A percentile compares a stretch with the other conserved stretches of the same genome.
Conservation (phyloP, 2,888 invertebrate genomes). For the Spisula subtruncata region DNA sequence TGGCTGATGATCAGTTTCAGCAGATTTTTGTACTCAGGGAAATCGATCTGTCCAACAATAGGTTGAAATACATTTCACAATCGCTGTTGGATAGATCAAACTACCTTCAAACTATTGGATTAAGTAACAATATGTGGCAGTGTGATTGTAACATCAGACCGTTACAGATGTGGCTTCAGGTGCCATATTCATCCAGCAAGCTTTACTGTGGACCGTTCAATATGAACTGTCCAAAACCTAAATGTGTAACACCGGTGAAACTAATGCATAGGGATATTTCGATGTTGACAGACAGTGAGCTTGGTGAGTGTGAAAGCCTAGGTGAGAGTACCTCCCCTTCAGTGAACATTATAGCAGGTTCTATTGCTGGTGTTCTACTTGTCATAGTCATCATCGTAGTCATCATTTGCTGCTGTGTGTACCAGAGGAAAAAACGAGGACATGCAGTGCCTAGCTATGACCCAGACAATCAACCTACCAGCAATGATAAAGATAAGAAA, state of each 20-base stretch:
- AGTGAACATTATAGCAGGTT: slow-evolving; percentile 59
- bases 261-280: slow-evolving; percentile 66
- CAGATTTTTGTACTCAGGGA: slow-evolving; percentile 69
- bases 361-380: slow-evolving; percentile 63
- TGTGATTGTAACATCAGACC: slow-evolving; percentile 82
- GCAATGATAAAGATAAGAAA: slow-evolving; percentile 14
- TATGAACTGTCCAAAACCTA: slow-evolving; percentile 70
- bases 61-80: slow-evolving; percentile 74
- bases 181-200: slow-evolving; percentile 46
- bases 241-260: slow-evolving; percentile 73
- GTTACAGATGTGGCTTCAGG: slow-evolving; percentile 78
- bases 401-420: slow-evolving; percentile 71
- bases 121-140: slow-evolving; percentile 80
- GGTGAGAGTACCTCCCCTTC: slow-evolving; percentile 32
- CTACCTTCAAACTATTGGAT: slow-evolving; percentile 65
- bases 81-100: slow-evolving; percentile 69
- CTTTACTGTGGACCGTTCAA: slow-evolving; percentile 62
- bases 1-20: slow-evolving; percentile 71
- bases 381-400: slow-evolving; percentile 72
- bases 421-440: slow-evolving; percentile 70
- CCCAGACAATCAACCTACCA: slow-evolving; percentile 19
- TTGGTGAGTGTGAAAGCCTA: slow-evolving; percentile 63
- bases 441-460: slow-evolving; percentile 60
- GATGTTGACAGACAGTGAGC: slow-evolving; percentile 64
- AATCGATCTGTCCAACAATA: slow-evolving; percentile 81